Percentiles rank a stretch among this genome's conserved stretches.
phyloP scores from a whole-genome alignment of 2,797 vertebrate species.

The Hybognathus amarus region DNA sequence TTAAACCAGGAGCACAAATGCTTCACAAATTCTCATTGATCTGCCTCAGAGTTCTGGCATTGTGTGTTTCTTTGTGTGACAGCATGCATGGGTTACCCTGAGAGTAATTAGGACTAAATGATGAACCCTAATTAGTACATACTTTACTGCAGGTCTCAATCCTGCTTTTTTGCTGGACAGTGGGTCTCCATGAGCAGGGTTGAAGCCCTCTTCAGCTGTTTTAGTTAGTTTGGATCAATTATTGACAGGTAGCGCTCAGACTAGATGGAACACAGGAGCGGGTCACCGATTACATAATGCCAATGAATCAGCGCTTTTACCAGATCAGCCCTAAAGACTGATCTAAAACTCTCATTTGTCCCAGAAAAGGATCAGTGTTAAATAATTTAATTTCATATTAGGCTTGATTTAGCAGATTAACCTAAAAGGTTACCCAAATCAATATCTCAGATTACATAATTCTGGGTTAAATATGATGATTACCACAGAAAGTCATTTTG shows the following conservation, averaged over 20 bases:
- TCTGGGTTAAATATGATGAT: neutral
- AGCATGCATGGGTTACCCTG: slow-evolving; percentile 3
- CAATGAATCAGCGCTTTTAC: neutral
- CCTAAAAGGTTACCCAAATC: neutral
- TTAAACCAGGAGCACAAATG: slow-evolving; percentile 14
- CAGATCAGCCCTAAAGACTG: neutral
- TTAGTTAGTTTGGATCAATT: neutral
- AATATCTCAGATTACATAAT: neutral
- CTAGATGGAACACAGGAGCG: neutral
- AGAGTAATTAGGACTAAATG: slow-evolving; percentile 28
- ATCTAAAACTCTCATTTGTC: slow-evolving; percentile 18
- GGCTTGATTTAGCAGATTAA: slow-evolving; percentile 10
- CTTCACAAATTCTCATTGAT: neutral
- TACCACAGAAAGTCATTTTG: neutral
- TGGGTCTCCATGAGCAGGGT: neutral
- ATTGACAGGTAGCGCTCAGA: neutral
- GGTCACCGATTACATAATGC: slow-evolving; percentile 13
- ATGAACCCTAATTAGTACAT: slow-evolving; percentile 22
- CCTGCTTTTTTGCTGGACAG: neutral
- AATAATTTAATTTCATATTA: neutral
- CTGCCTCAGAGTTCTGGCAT: neutral
- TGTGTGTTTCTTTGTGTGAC: slow-evolving; percentile 15
- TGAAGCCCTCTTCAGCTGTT: neutral
- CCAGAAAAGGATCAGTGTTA: slow-evolving; percentile 1
- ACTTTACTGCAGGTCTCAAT: neutral